Base-by-base conservation (phyloP, 2,113 vertebrate genomes). In the Apaloderma vittatum region DNA sequence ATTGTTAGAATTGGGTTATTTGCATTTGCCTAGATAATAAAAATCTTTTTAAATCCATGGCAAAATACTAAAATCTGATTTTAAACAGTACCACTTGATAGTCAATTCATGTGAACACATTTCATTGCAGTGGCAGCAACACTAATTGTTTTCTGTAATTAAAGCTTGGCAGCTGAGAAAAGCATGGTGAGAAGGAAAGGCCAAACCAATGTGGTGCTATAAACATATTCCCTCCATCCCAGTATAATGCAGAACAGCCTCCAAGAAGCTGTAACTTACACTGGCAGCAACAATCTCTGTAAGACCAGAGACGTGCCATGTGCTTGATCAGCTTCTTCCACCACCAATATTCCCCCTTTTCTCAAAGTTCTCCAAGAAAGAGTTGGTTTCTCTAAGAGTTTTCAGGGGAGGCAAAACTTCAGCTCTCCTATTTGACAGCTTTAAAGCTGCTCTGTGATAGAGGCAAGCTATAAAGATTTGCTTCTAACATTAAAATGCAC, bases 81-180 rank as follows among this genome's bases (percentile, higher is more conserved):
- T 65, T 30, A 46, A 93, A 18, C 15, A 3, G 4, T 3, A 68
- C 59, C 52, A 23, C 19, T 77, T 36, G 16, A 23, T n/a, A 86
- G 43, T 54, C 59, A 65, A 43, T 27, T 65, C 52, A 61, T 0
- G 0, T 29, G 32, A 76, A 49, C 5, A 4, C 4, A 3, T 83
- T 75, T 75, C 70, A 49, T 4, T 87, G 36, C 68, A 45, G 86
- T 36, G 68, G 66, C 34, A 84, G 34, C 66, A 63, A n/a, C 24
- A 34, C 27, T 92, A 48, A 71, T 74, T 76, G 34, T 93, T 91
- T 93, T 91, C 73, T 57, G 66, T 19, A 78, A 90, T 88, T 79
- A 79, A 61, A 62, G 71, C 62, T 81, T 96, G 93, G 95, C 91
- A 94, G 87, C 74, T 2, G 62, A 81, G 65, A 63, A 93, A 32